Percentiles rank a stretch among this genome's conserved stretches.
Evolutionary conservation across 2,113 vertebrate genomes (phyloP).

Genomic region (Cavia porcellus): DNA sequence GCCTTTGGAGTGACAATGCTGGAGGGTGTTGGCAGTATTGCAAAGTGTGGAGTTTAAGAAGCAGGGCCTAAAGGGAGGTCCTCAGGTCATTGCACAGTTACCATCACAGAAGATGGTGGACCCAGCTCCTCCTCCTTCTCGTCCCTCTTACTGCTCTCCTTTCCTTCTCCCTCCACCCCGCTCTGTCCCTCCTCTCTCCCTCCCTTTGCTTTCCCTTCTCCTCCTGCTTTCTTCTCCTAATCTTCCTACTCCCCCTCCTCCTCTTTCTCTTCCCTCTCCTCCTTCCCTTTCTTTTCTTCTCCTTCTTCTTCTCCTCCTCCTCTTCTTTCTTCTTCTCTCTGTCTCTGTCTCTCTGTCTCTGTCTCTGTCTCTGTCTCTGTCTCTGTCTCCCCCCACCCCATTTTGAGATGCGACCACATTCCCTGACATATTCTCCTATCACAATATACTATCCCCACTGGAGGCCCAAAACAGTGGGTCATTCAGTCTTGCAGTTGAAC

Average conservation of each 20-base stretch:
- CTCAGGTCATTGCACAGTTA: not conserved
- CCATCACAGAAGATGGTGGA: not conserved
- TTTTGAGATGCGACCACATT: not conserved
- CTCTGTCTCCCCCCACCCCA: not conserved
- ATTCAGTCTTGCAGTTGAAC: not conserved
- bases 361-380: not conserved
- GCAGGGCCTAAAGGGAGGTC: not conserved
- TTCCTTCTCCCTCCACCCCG: not conserved
- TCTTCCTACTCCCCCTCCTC: not conserved
- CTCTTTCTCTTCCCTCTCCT: not conserved
- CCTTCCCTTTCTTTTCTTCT: fast-evolving
- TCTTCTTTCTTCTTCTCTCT: no score
- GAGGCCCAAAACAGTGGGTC: not conserved
- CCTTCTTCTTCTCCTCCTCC: no score
- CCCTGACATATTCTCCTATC: not conserved
- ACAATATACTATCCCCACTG: not conserved
- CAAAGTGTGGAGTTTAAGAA: not conserved
- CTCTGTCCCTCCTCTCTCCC: not conserved
- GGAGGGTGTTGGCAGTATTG: not conserved
- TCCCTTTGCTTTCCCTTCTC: not conserved
- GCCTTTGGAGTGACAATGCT: no score
- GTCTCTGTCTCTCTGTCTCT: no score
- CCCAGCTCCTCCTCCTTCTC: not conserved
- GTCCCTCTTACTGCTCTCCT: not conserved
- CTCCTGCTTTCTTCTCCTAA: not conserved